A percentile compares a stretch with the other conserved stretches of the same genome.
Conservation (phyloP, 2,797 vertebrate genomes). For the Tachyglossus aculeatus region DNA sequence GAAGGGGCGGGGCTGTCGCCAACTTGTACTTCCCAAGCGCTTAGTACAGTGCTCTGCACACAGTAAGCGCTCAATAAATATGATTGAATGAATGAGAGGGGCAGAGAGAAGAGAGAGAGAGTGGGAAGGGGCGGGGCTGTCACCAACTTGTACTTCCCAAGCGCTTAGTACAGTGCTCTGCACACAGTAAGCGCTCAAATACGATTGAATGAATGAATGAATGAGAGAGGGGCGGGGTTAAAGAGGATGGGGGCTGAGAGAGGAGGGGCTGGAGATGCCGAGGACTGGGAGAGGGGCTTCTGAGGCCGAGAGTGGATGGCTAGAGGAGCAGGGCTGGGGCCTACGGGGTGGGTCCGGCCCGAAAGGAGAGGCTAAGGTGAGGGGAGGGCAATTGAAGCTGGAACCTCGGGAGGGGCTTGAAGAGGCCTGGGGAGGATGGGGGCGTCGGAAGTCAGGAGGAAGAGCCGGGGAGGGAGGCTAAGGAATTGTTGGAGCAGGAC, state of each 20-base stretch:
- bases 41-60: neutral
- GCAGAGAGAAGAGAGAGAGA: too few species aligned
- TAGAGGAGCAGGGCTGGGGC: neutral
- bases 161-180: too few species aligned
- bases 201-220: too few species aligned
- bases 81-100: too few species aligned
- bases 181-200: too few species aligned
- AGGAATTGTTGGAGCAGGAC: neutral
- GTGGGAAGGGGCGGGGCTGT: too few species aligned
- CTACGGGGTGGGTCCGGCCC: neutral
- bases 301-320: neutral
- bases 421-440: neutral
- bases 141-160: too few species aligned
- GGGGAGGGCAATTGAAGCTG: too few species aligned
- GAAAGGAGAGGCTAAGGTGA: too few species aligned
- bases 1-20: neutral
- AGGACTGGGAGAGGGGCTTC: neutral
- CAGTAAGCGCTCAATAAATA: too few species aligned
- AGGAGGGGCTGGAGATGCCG: neutral
- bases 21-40: constrained; percentile 24
- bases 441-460: too few species aligned
- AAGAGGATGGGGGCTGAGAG: neutral
- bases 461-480: neutral
- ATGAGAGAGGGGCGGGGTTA: neutral
- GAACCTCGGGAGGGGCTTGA: neutral